phyloP scores from a whole-genome alignment of 2,797 vertebrate genomes.

The Onychomys torridus region DNA sequence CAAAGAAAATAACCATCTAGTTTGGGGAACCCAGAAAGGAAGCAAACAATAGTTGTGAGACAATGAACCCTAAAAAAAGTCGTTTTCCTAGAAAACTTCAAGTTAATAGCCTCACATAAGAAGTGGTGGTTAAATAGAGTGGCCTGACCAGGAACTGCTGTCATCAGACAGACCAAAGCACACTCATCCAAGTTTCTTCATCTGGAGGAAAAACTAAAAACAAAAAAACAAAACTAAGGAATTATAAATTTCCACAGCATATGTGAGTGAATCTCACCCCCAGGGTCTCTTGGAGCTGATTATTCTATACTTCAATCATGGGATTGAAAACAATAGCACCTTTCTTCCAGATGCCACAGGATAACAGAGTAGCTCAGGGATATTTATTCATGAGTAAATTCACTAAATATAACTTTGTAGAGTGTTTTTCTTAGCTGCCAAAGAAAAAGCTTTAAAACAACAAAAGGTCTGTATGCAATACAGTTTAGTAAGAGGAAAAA shows the following conservation, averaged over 20 bases:
- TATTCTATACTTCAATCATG: constrained; percentile 76
- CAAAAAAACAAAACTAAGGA: neutral
- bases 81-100: constrained; percentile 10
- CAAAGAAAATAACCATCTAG: neutral
- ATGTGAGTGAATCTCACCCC: constrained; percentile 72
- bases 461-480: constrained; percentile 74
- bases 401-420: constrained; percentile 79
- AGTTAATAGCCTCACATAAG: constrained; percentile 2
- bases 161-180: neutral
- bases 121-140: neutral
- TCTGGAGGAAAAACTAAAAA: constrained; percentile 7
- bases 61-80: neutral
- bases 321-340: constrained; percentile 80
- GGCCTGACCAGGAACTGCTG: neutral
- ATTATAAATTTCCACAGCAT: constrained; percentile 69
- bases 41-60: neutral
- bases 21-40: neutral
- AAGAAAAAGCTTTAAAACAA: constrained; percentile 79
- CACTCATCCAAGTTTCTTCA: constrained; percentile 16
- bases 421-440: constrained; percentile 82
- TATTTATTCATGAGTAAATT: constrained; percentile 77
- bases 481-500: constrained; percentile 1
- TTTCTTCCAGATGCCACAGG: constrained; percentile 83
- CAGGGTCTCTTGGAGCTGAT: constrained; percentile 73
- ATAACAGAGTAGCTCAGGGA: constrained; percentile 75